These are phyloP conservation scores for Oophaga sylvatica DNA, from an alignment of 2,797 vertebrate genomes.

Conservation along the genomic window DNA sequence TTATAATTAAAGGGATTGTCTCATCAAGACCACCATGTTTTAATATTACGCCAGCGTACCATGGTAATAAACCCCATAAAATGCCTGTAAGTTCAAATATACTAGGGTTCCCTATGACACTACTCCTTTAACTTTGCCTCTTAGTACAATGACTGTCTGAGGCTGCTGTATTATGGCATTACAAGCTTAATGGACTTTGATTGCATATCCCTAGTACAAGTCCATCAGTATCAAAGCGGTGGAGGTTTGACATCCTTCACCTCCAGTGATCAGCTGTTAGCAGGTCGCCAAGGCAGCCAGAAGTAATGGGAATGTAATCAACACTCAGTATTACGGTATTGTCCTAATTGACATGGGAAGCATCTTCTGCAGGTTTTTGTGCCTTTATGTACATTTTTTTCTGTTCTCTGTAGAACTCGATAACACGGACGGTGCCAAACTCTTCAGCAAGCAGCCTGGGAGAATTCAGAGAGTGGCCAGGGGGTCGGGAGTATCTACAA, in stretches of 20 bases:
- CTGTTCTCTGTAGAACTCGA: slow-evolving; percentile 83
- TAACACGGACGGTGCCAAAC: slow-evolving; percentile 96
- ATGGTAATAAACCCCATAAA: neutral
- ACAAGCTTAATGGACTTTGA: no score
- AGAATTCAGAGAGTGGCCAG: slow-evolving; percentile 94
- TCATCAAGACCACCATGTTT: neutral
- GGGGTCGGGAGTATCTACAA: slow-evolving; percentile 92
- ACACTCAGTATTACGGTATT: no score
- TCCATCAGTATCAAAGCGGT: no score
- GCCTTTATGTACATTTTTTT: neutral
- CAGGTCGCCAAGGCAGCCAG: no score
- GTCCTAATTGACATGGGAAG: neutral
- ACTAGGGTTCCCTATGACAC: neutral
- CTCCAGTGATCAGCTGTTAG: no score
- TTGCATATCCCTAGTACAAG: no score
- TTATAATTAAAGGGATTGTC: neutral
- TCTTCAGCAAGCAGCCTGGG: slow-evolving; percentile 96
- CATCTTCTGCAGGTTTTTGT: neutral
- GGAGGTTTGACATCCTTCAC: no score
- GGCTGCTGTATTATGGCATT: no score
- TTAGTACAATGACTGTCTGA: no score
- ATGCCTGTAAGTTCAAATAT: neutral
- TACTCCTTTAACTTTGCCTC: neutral
- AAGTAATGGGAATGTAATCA: no score
- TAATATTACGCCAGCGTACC: no score